Evolutionary conservation across 1,140 invertebrate genomes (phyloP).

Genomic region (Trichonephila clavipes): DNA sequence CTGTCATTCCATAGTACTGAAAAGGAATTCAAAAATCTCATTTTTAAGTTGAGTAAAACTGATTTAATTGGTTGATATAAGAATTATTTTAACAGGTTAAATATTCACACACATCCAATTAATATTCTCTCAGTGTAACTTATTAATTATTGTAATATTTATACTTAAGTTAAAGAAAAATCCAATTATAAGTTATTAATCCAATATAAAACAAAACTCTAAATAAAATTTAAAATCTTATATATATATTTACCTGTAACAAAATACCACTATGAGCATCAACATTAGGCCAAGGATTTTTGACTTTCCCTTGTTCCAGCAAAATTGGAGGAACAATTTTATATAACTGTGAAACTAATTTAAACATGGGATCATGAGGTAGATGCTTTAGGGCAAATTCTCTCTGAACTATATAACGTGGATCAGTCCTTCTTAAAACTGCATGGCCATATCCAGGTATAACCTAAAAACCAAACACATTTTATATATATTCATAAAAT

Average conservation of each 20-base stretch:
- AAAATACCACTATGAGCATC: constrained; percentile 98
- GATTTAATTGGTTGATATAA: too few relatives aligned
- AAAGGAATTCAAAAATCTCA: constrained; percentile 78
- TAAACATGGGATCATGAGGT: constrained; percentile 94
- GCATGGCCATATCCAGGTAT: constrained; percentile 98
- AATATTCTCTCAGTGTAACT: too few relatives aligned
- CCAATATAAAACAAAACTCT: too few relatives aligned
- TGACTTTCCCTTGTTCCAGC: constrained; percentile 96
- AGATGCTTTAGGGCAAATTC: constrained; percentile 97
- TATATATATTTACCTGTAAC: constrained; percentile 84
- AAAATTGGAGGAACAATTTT: constrained; percentile 96
- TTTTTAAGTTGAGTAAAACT: too few relatives aligned
- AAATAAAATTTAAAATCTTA: background rate
- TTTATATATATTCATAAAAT: too few relatives aligned
- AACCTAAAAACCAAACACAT: constrained; percentile 83
- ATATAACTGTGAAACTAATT: constrained; percentile 95
- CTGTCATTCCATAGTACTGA: constrained; percentile 96
- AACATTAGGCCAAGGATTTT: constrained; percentile 99
- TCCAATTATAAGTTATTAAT: too few relatives aligned
- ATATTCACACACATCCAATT: too few relatives aligned
- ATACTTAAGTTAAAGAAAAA: too few relatives aligned
- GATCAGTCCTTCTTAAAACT: constrained; percentile 97
- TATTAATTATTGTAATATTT: too few relatives aligned
- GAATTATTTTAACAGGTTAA: too few relatives aligned
- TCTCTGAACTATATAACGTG: constrained; percentile 95